Base-by-base conservation (phyloP, 2,113 vertebrate species). In the Nothocercus julius region DNA sequence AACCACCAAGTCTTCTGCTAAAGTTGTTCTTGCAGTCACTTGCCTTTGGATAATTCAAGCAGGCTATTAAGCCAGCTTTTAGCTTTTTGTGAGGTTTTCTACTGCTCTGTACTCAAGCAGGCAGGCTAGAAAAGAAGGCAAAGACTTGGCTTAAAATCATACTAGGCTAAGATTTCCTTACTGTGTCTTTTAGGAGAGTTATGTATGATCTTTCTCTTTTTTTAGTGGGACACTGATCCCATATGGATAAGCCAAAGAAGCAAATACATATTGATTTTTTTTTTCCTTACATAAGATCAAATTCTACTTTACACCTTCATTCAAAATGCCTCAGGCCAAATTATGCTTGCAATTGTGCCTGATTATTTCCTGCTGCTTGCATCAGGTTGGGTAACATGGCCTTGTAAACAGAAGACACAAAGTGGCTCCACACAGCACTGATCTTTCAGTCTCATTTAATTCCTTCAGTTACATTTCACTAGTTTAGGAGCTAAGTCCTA, bases 41-140 rank as follows among this genome's bases (percentile, higher is more conserved):
- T 83, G 69, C 69, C 66, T 82, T 92, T 44, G 28, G 44, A 34
- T 82, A 38, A 44, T 81, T 95, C 73, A 53, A 38, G 22, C 56
- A 68, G 74, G 16, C 74, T 67, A 44, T 73, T 81, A 67, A 69
- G 87, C 61, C 91, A 82, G 73, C 87, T 84, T 66, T 30, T 67
- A 19, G 61, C 34, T 8, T 82, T 90, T 87, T 95, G 74, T 75
- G 69, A 82, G 87, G 61, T 91, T 92, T 84, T 82, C 51, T 75
- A 67, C 73, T 88, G 42, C 75, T 58, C 69, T 54, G 45, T 69
- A 74, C 61, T 74, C 56, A 51, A 66, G 64, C 24, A 5, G 73
- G 56, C 68, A 72, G 76, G 24, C 80, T 74, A 25, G 73, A 73
- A 78, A 90, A 83, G 64, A 77, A 77, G 51, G 32, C 42, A 51